Evolutionary conservation across 2,888 invertebrate genomes (phyloP).

Genomic region (Caradrina kadenii): DNA sequence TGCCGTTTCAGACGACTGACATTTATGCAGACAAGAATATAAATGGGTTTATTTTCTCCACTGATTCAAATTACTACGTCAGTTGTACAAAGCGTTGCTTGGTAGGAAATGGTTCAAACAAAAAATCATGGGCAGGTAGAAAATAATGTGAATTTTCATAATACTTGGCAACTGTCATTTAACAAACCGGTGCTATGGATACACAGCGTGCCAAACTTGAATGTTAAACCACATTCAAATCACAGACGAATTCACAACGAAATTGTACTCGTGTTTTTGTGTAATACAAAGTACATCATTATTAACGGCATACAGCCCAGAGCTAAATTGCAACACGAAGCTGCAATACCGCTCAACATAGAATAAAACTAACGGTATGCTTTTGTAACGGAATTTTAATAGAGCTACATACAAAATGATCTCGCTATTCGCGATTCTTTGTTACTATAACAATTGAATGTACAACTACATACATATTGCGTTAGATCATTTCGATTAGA

Average conservation of each 20-base stretch:
- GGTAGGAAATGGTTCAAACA: constrained; percentile 5
- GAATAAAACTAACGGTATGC: constrained; percentile 60
- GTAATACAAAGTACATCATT: constrained; percentile 35
- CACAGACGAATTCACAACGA: constrained; percentile 15
- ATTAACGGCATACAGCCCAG: constrained; percentile 40
- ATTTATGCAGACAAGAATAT: constrained; percentile 41
- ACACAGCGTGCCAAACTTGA: constrained; percentile 34
- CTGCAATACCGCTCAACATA: constrained; percentile 58
- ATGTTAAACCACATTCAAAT: constrained; percentile 34
- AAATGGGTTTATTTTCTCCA: constrained; percentile 40
- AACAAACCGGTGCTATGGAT: constrained; percentile 17
- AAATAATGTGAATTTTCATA: constrained; percentile 23
- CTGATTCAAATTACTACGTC: constrained; percentile 27
- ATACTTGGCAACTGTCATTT: constrained; percentile 41
- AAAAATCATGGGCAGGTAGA: constrained; percentile 1
- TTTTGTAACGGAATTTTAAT: constrained; percentile 63
- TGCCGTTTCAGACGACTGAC: constrained; percentile 40
- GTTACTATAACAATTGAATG: constrained; percentile 54
- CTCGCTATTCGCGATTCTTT: constrained; percentile 48
- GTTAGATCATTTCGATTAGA: constrained; percentile 42
- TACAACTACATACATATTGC: constrained; percentile 29
- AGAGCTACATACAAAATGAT: constrained; percentile 56
- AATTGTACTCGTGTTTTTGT: constrained; percentile 21
- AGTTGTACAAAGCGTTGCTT: constrained; percentile 1
- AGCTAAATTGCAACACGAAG: constrained; percentile 63